phyloP scores from a whole-genome alignment of 2,113 vertebrate genomes.

The Spea multiplicata region DNA sequence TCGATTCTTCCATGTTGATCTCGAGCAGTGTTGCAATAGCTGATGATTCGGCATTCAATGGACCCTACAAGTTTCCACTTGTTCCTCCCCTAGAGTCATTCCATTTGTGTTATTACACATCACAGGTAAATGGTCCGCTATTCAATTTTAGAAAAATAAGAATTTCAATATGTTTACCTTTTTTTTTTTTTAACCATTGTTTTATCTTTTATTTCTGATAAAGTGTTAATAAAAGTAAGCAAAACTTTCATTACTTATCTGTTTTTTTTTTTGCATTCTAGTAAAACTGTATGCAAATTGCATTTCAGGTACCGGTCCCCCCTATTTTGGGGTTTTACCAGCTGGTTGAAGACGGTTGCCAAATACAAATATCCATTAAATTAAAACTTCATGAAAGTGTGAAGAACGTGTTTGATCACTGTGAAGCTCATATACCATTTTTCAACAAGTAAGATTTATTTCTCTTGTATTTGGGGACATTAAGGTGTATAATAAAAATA shows the following conservation, averaged over 20 bases:
- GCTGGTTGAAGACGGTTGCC: slow-evolving; percentile 74
- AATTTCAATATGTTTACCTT: no score
- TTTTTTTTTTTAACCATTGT: no score
- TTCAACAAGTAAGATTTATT: slow-evolving; percentile 81
- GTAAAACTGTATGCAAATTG: neutral
- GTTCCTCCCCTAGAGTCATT: slow-evolving; percentile 87
- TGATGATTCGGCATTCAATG: slow-evolving; percentile 82
- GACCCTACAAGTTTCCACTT: slow-evolving; percentile 92
- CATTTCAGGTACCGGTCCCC: slow-evolving; percentile 83
- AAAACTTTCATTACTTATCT: neutral
- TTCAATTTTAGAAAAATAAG: no score
- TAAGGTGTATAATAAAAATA: no score
- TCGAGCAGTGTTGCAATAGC: slow-evolving; percentile 76
- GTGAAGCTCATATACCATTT: slow-evolving; percentile 86
- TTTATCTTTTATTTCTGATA: no score
- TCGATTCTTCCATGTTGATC: slow-evolving; percentile 82
- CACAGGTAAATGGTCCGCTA: slow-evolving; percentile 71
- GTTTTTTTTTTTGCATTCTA: slow-evolving; percentile 24
- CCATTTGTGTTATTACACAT: slow-evolving; percentile 86
- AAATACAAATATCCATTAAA: slow-evolving; percentile 72
- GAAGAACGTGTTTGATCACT: slow-evolving; percentile 89
- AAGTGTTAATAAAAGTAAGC: no score
- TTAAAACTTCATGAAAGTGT: slow-evolving; percentile 93
- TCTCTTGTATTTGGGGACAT: neutral
- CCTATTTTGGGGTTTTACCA: slow-evolving; percentile 88